Conservation (phyloP, 2,113 vertebrate genomes). For the Tor tambroides region DNA sequence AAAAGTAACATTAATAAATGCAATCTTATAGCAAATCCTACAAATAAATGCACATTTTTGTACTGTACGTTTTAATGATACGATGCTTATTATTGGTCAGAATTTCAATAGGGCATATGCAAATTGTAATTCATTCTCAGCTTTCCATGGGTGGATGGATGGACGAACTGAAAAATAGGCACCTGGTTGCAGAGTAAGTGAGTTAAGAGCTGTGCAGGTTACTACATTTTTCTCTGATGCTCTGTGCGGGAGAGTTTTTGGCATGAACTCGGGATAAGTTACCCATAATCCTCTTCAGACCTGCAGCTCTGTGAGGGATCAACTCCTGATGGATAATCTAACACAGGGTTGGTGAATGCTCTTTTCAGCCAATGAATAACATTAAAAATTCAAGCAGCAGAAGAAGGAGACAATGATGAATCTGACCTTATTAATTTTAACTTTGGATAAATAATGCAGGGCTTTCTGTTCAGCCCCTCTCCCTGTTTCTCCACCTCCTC, state of each 20-base stretch:
- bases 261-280: conserved; percentile 41
- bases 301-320: conserved; percentile 39
- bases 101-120: background rate
- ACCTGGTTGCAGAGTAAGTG: background rate
- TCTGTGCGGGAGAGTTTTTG: conserved; percentile 32
- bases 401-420: conserved; percentile 61
- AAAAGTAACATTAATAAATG: background rate
- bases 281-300: conserved; percentile 38
- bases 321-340: conserved; percentile 34
- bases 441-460: conserved; percentile 62
- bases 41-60: background rate
- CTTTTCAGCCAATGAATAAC: conserved; percentile 50
- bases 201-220: background rate
- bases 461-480: conserved; percentile 27
- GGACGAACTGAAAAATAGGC: background rate
- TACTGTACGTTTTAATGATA: background rate
- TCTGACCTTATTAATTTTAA: conserved; percentile 65
- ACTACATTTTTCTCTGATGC: conserved; percentile 11
- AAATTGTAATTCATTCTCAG: background rate
- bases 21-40: background rate
- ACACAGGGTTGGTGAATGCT: conserved; percentile 27
- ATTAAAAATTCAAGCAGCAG: conserved; percentile 63
- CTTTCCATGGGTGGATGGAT: background rate
- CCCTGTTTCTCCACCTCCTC: conserved; percentile 40
- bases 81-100: no score